Percentiles rank a stretch among this genome's conserved stretches.
These are phyloP conservation scores for Agrochola litura DNA, from an alignment of 2,888 invertebrate genomes.

Conservation along the genomic window DNA sequence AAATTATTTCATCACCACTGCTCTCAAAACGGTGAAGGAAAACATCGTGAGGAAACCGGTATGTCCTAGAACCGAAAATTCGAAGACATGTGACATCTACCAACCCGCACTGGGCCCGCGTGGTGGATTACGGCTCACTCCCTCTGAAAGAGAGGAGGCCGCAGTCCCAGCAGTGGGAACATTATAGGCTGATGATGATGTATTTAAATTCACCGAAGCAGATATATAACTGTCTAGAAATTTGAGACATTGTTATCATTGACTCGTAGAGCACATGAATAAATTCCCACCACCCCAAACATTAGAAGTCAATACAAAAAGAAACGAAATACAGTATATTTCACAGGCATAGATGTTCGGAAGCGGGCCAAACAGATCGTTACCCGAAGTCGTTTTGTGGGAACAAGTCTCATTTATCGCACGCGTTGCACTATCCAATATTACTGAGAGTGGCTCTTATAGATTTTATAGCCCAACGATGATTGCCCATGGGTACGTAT, in stretches of 20 bases:
- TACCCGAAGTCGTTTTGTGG: constrained; percentile 68
- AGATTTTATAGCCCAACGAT: constrained; percentile 70
- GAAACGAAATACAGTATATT: constrained; percentile 35
- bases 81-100: too few relatives aligned
- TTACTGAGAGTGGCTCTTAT: constrained; percentile 64
- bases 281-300: constrained; percentile 10
- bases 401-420: constrained; percentile 71
- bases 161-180: too few relatives aligned
- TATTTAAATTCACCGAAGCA: background rate
- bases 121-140: too few relatives aligned
- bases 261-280: background rate
- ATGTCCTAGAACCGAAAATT: too few relatives aligned
- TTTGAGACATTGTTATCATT: too few relatives aligned
- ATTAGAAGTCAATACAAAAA: constrained; percentile 45
- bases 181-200: too few relatives aligned
- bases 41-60: too few relatives aligned
- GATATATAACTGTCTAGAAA: background rate
- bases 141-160: too few relatives aligned
- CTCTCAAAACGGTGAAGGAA: too few relatives aligned
- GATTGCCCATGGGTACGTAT: constrained; percentile 85
- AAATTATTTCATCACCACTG: too few relatives aligned
- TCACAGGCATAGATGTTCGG: constrained; percentile 42
- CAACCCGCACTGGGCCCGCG: too few relatives aligned
- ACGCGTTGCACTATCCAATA: constrained; percentile 71
- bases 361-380: constrained; percentile 63